Conservation (phyloP, 2,113 vertebrate genomes). For the Erythrocercus mccallii region DNA sequence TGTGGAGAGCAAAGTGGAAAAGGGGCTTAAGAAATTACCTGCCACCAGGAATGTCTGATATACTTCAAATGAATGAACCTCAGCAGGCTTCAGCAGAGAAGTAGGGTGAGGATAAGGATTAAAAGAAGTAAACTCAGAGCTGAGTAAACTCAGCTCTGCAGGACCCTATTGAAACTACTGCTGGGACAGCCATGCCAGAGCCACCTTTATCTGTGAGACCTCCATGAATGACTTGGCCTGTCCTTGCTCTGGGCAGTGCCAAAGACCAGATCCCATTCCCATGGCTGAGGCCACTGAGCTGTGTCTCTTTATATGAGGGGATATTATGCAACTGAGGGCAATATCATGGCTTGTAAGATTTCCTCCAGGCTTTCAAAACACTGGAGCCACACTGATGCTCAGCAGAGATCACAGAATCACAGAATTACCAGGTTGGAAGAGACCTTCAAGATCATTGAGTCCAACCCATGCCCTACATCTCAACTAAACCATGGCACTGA, state of each 20-base stretch:
- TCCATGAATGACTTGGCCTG: background rate
- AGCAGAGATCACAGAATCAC: too few relatives aligned
- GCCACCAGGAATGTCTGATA: background rate
- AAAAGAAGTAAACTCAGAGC: background rate
- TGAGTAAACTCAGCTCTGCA: background rate
- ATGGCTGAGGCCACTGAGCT: background rate
- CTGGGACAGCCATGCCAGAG: background rate
- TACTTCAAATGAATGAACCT: background rate
- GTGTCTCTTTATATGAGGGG: background rate
- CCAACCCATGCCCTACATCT: too few relatives aligned
- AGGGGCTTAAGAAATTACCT: background rate
- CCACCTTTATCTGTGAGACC: accelerated
- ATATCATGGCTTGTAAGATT: background rate
- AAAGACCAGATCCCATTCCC: background rate
- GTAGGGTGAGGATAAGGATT: background rate
- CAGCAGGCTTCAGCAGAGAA: background rate
- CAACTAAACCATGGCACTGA: too few relatives aligned
- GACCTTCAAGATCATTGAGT: too few relatives aligned
- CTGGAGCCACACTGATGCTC: accelerated
- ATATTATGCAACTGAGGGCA: background rate
- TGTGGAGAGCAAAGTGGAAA: background rate
- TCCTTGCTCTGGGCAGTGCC: background rate
- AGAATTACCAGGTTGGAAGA: too few relatives aligned
- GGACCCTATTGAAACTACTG: background rate
- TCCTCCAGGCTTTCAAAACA: background rate